phyloP scores from a whole-genome alignment of 64 coral and sea anemone genomes.

The Cladopsammia gracilis region DNA sequence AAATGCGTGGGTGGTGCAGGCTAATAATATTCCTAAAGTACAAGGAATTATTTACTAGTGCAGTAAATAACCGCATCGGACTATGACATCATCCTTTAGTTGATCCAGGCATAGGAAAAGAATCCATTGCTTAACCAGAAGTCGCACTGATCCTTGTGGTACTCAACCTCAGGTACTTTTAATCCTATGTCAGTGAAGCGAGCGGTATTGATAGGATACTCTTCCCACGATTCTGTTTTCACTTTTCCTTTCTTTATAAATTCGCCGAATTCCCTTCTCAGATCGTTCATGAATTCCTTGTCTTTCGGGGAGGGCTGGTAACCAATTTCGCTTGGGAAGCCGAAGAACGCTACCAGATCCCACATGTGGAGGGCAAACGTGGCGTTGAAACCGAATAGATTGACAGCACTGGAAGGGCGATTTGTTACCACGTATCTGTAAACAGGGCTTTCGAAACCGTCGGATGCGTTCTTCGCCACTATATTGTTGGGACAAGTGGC shows the following conservation, averaged over 20 bases:
- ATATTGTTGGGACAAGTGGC: no score
- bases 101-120: slow-evolving; percentile 79
- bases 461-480: no score
- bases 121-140: slow-evolving; percentile 86
- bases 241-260: slow-evolving; percentile 35
- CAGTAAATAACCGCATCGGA: no score
- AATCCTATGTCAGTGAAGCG: slow-evolving; percentile 74
- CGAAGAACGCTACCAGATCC: slow-evolving; percentile 83
- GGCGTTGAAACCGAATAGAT: no score
- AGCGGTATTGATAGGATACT: slow-evolving; percentile 66
- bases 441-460: no score
- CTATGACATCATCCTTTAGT: not conserved
- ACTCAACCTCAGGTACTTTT: slow-evolving; percentile 16
- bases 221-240: slow-evolving; percentile 27
- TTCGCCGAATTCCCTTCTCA: slow-evolving; percentile 60
- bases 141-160: slow-evolving; percentile 62
- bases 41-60: no score
- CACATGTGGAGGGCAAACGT: slow-evolving; percentile 40
- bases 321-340: slow-evolving; percentile 39
- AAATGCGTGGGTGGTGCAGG: no score
- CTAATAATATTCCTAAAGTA: no score
- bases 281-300: slow-evolving; percentile 21
- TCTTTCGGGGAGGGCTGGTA: slow-evolving; percentile 55
- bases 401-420: no score
- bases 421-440: no score